Conservation (phyloP, 1,140 invertebrate genomes). For the Hormaphis cornu region DNA sequence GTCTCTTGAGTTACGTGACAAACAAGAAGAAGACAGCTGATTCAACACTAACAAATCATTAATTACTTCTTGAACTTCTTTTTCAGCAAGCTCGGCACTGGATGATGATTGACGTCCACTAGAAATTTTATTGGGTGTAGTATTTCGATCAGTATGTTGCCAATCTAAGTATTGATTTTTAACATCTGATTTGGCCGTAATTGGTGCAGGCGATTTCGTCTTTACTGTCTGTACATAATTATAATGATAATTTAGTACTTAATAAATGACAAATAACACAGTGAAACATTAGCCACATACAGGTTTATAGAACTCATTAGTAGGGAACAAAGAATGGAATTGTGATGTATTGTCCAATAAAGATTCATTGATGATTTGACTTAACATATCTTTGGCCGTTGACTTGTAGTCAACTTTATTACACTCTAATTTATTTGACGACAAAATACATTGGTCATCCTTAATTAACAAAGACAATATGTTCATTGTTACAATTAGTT, state of each 20-base stretch:
- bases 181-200: neutral
- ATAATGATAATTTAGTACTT: neutral
- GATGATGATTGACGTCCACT: neutral
- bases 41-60: constrained; percentile 40
- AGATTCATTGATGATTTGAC: constrained; percentile 43
- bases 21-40: constrained; percentile 4
- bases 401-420: constrained; percentile 38
- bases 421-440: constrained; percentile 4
- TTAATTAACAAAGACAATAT: neutral
- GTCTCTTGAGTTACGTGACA: neutral
- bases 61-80: constrained; percentile 35
- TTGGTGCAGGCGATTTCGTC: neutral
- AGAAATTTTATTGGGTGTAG: neutral
- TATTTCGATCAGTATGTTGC: neutral
- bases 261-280: neutral
- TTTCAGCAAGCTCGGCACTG: constrained; percentile 20
- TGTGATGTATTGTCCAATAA: constrained; percentile 26
- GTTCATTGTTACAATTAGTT: neutral
- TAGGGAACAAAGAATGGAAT: constrained; percentile 13
- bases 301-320: constrained; percentile 18
- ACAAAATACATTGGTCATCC: neutral
- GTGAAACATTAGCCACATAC: neutral
- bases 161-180: constrained; percentile 1
- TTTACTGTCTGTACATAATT: constrained; percentile 1
- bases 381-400: constrained; percentile 43